Base-by-base conservation (phyloP, 2,797 vertebrate genomes). In the Botia almorhae region DNA sequence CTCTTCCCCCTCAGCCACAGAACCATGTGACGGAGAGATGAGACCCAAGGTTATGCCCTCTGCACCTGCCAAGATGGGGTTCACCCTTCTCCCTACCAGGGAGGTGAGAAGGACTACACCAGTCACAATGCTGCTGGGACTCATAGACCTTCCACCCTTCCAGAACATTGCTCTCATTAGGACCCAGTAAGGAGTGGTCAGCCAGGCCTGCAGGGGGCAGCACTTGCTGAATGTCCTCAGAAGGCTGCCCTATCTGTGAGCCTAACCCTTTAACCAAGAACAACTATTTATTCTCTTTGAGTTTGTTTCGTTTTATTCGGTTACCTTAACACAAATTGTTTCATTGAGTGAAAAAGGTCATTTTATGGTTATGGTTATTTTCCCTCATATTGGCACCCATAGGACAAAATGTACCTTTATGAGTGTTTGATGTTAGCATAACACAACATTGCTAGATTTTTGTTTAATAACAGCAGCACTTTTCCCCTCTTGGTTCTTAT, bases 11-110 rank as follows among this genome's bases (percentile, higher is more conserved):
- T 85, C 94, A 96, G 86, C 95, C 97, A 96, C 97, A 99, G 94
- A 98, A 98, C 94, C 98, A 99, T 0, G 95, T 98, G 89, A 98
- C 98, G 48, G 98, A 99, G 95, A 99, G 98, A 98, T 99, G 97
- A 99, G 95, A 92, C 88, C 79, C 83, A 39, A 21, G 56, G 36
- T n/a, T 17, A n/a, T 12, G 2, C 21, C 4, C 69, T 53, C 64
- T 78, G 61, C 70, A 53, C 72, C 80, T 78, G 75, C 79, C 70
- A 64, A 75, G 50, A 69, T 69, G 46, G 33, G 17, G 85, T 56
- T 63, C 69, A n/a, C 74, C 87, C 73, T 85, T 63, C 13, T 79
- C 87, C 19, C 17, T 90, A 82, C 58, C 82, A 86, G 86, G 90
- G 86, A 88, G 88, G 91, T 87, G 69, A 70, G 74, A 78, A 71